Evolutionary conservation across 2,888 invertebrate genomes (phyloP), one percentile per base, ranked within the genome.

Genomic region (Saturnia pavonia): DNA sequence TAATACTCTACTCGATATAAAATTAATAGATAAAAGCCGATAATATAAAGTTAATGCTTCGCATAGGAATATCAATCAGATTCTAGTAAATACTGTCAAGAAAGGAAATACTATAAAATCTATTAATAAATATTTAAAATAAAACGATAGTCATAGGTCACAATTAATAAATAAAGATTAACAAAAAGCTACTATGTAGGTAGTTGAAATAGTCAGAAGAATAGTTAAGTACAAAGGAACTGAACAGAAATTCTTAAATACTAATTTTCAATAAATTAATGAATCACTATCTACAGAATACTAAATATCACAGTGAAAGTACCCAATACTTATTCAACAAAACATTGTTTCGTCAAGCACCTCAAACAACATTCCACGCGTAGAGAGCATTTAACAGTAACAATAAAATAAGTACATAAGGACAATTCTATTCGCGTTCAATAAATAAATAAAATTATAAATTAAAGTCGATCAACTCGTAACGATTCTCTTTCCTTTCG

Each of bases 221-320:
- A 72, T 72, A 72, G 77, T 80, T 85, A 86, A 82, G 81, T 83
- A 84, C 81, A 85, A 77, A 87, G 85, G 90, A 91, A 92, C 91
- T 90, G 84, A 86, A 84, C 77, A 83, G 82, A 85, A 82, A 80
- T 78, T 76, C 90, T 90, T 90, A 92, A 76, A 82, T 81, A 82
- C 88, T 90, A 90, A 80, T 82, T 80, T 86, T 88, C 85, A 94
- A 94, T 93, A 93, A 94, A 93, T 93, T 91, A 93, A 88, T 84
- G 82, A 75, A 87, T 87, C 85, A 88, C 80, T 86, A 90, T 88
- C 88, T 91, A 91, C 82, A 90, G 88, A 92, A 92, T 92, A 92
- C 91, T 92, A 90, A 91, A 94, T 94, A 94, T 94, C 94, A 94
- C 94, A 94, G 94, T 91, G 90, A 88, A 89, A 89, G 90, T 94